Base-by-base conservation (phyloP, 1,140 invertebrate genomes). In the Orius laevigatus region DNA sequence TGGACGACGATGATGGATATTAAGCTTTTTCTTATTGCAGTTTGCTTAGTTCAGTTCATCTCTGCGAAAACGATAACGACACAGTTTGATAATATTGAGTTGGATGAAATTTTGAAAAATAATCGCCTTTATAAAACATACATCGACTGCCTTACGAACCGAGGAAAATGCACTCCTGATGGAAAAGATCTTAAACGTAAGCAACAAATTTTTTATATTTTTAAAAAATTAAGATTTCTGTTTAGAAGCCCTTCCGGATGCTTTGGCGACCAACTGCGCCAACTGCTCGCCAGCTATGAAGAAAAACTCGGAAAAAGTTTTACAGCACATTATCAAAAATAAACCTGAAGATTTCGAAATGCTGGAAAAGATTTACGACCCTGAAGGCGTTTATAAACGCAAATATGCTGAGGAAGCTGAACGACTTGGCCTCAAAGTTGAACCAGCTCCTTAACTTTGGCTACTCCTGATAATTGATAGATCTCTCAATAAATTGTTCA, bases 31-130 rank as follows among this genome's bases (percentile, higher is more conserved):
- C n/a, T n/a, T n/a, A n/a, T n/a, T n/a, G n/a, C n/a, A n/a, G n/a
- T n/a, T n/a, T n/a, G n/a, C n/a, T n/a, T n/a, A n/a, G n/a, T n/a
- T n/a, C n/a, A n/a, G n/a, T n/a, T n/a, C n/a, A n/a, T n/a, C n/a
- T 25, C 25, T 8, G 25, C 25, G 25, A 25, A 4, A 4, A 4
- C 25, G 25, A 84, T 57, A 79, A 78, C 0, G 73, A 70, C 14
- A 82, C n/a, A 78, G 61, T 84, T 73, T 56, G 82, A 84, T 58
- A 75, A 76, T 54, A 64, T 84, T 25, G 64, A 84, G 58, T 16
- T 84, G 10, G 70, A 82, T 34, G 69, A 76, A 52, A 76, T 86
- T 43, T 59, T 84, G 1, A 61, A 64, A 0, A 84, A 74, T 46
- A 71, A 79, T 1, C 66, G 80, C 32, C 62, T 86, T n/a, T 62